These are phyloP conservation scores for Hyperopisus bebe DNA, from an alignment of 2,113 vertebrate species.

Conservation along the genomic window DNA sequence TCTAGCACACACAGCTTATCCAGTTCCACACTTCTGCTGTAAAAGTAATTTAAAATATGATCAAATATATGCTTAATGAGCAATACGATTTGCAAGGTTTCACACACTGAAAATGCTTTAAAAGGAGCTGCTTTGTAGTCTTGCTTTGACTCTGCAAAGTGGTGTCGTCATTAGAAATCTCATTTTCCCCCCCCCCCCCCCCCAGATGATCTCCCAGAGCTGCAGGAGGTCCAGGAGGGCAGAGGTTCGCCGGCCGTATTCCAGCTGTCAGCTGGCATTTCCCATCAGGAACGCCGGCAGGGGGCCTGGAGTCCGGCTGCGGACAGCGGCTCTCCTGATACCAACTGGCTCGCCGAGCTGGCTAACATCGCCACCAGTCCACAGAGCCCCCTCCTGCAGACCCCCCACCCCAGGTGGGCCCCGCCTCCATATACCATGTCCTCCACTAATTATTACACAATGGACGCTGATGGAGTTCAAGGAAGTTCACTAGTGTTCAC, in stretches of 20 bases:
- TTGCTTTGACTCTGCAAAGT: neutral
- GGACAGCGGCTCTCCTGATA: slow-evolving; percentile 67
- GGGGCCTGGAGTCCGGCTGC: slow-evolving; percentile 65
- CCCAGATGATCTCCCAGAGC: slow-evolving; percentile 91
- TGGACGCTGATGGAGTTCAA: neutral
- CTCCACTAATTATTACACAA: neutral
- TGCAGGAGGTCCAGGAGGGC: slow-evolving; percentile 93
- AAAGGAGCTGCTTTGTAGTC: neutral
- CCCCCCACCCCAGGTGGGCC: slow-evolving; percentile 79
- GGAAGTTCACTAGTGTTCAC: neutral
- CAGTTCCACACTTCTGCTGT: neutral
- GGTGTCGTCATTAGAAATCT: neutral
- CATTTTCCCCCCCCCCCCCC: slow-evolving; percentile 39
- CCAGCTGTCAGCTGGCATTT: slow-evolving; percentile 78
- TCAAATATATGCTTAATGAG: neutral
- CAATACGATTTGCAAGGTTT: neutral
- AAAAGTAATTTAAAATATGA: neutral
- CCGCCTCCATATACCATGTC: neutral
- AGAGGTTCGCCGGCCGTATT: slow-evolving; percentile 75
- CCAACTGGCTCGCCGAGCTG: slow-evolving; percentile 91
- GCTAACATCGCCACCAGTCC: slow-evolving; percentile 97
- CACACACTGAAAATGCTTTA: neutral
- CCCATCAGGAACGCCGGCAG: slow-evolving; percentile 80
- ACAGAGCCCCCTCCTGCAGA: slow-evolving; percentile 91
- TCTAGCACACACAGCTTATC: neutral